Evolutionary conservation across 2,113 vertebrate species (phyloP).

Genomic region (Apaloderma vittatum): DNA sequence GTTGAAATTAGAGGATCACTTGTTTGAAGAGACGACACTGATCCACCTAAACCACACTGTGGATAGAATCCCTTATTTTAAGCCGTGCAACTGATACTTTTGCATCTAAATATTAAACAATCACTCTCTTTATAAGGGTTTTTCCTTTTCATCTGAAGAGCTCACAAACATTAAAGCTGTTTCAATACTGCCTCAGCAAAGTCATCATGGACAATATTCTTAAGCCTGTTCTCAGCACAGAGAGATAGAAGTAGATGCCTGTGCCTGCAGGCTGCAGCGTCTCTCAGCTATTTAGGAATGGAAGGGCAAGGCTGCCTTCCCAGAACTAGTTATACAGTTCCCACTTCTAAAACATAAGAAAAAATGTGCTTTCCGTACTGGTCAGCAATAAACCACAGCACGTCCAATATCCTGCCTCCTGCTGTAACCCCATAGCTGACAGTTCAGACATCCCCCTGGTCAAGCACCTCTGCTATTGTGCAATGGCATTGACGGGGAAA

Average conservation of each 20-base stretch:
- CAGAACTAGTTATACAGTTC: not conserved
- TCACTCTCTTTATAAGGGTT: not conserved
- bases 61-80: not conserved
- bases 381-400: not conserved
- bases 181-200: not conserved
- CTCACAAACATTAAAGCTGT: not conserved
- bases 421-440: not conserved
- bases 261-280: not conserved
- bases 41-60: not conserved
- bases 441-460: not conserved
- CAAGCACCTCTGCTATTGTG: conserved; percentile 60
- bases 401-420: not conserved
- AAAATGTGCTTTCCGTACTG: not conserved
- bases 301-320: not conserved
- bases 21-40: not conserved
- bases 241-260: not conserved
- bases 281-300: not conserved
- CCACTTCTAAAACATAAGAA: not conserved
- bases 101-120: not conserved
- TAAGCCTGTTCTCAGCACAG: not conserved
- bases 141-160: not conserved
- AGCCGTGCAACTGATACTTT: not conserved
- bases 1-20: not conserved
- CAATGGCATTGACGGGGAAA: not conserved
- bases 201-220: not conserved